These are phyloP conservation scores for Lasioglossum calceatum DNA, from an alignment of 2,888 invertebrate genomes.

Conservation along the genomic window DNA sequence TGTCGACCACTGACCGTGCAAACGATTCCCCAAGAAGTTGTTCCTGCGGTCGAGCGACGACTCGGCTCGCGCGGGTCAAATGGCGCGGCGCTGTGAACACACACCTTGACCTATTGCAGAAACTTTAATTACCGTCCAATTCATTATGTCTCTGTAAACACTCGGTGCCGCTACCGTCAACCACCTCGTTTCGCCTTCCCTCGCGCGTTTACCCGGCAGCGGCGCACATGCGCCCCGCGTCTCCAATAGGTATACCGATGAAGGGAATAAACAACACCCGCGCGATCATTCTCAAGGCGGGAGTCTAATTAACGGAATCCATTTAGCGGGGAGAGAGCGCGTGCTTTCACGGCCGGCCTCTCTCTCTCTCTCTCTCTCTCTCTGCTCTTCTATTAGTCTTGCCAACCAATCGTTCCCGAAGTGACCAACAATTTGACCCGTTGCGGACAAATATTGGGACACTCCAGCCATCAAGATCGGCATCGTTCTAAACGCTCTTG, in stretches of 20 bases:
- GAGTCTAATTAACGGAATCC: constrained; percentile 64
- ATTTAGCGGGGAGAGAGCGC: constrained; percentile 52
- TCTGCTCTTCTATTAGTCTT: background rate
- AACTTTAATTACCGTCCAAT: constrained; percentile 45
- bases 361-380: background rate
- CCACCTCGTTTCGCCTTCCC: background rate
- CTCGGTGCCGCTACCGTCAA: background rate
- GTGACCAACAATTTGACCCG: background rate
- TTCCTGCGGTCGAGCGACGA: background rate
- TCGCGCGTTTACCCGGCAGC: background rate
- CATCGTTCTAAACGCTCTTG: background rate
- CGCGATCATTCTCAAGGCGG: constrained; percentile 35
- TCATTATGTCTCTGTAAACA: constrained; percentile 41
- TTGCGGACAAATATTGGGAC: background rate
- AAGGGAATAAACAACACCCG: constrained; percentile 51
- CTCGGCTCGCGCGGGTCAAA: constrained; percentile 5
- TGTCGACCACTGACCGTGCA: constrained; percentile 21
- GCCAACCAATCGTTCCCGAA: background rate
- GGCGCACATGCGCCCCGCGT: constrained; percentile 34
- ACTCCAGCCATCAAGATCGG: background rate
- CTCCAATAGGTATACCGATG: constrained; percentile 29
- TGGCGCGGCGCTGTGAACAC: background rate
- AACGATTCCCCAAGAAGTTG: background rate
- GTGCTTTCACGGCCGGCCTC: constrained; percentile 24
- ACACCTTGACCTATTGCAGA: constrained; percentile 34